Evolutionary conservation across 2,113 vertebrate genomes (phyloP), one percentile per base, ranked within the genome.

Genomic region (Paraplagusia blochii): DNA sequence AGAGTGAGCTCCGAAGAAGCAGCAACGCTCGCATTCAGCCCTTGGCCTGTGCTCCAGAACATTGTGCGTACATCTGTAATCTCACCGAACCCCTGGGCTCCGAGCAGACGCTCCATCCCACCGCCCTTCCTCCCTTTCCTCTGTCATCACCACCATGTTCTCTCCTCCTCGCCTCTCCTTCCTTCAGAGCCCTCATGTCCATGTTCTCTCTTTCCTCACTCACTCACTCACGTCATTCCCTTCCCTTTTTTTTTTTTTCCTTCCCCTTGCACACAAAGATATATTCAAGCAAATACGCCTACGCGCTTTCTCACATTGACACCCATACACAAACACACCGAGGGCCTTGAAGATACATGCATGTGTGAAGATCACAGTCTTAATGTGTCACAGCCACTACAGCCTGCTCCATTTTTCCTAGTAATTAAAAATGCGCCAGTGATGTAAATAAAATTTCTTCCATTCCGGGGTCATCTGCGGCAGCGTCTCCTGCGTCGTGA

Each of bases 31-130:
- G 79, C 73, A 81, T 84, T 83, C 80, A 87, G 83, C 80, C 78
- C 58, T 73, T 82, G 84, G 86, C 82, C 85, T 81, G 79, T 76
- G 81, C 85, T 85, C 80, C 77, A 77, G 71, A 87, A 85, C 81
- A 82, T 77, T 87, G 82, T 85, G 83, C 83, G 79, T 87, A 84
- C 85, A 85, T 86, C 80, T 85, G 87, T 86, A 87, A 84, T 84
- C 85, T 84, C 80, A 85, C 76, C 71, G 75, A 79, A 78, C 80
- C 83, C 80, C 73, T 66, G 74, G 78, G 77, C 74, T 73, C 50
- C n/a, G 66, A 51, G 53, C 68, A 58, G 54, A 54, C 29, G 57
- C 62, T 63, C 48, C 59, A 22, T 49, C 44, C 17, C 35, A 36
- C 13, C 17, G 38, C 17, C 34, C 15, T 54, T 9, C 54, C 44